Percentiles rank a stretch among this genome's conserved stretches.
Evolutionary conservation across 2,888 invertebrate species (phyloP).

Genomic region (Synanthedon formicaeformis): DNA sequence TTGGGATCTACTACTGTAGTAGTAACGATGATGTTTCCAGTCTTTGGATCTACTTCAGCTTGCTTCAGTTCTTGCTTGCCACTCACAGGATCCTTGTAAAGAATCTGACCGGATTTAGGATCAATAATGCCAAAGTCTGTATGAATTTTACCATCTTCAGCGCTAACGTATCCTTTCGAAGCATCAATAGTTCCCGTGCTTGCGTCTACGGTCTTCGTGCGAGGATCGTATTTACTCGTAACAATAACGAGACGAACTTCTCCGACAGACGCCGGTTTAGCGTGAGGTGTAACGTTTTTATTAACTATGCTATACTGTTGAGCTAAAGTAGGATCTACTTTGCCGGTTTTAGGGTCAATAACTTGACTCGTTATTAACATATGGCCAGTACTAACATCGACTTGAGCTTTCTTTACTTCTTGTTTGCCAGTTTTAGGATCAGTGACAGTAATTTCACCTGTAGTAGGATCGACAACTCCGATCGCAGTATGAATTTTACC

Average conservation of each 20-base stretch:
- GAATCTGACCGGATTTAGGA: constrained; percentile 70
- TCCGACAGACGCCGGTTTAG: constrained; percentile 48
- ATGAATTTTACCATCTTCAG: constrained; percentile 69
- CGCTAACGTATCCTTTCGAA: constrained; percentile 63
- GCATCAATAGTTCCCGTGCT: constrained; percentile 66
- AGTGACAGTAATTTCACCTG: constrained; percentile 62
- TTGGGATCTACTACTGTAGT: constrained; percentile 70
- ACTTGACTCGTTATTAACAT: constrained; percentile 69
- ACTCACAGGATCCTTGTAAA: constrained; percentile 70
- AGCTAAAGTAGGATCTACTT: constrained; percentile 67
- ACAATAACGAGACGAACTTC: constrained; percentile 56
- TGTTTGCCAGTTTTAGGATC: constrained; percentile 60
- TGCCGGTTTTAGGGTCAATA: constrained; percentile 71
- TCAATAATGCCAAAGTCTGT: constrained; percentile 72
- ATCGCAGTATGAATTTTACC: constrained; percentile 72
- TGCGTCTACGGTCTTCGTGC: constrained; percentile 69
- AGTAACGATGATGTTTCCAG: constrained; percentile 70
- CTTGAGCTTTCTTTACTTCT: constrained; percentile 69
- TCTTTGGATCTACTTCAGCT: constrained; percentile 71
- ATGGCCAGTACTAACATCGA: constrained; percentile 69
- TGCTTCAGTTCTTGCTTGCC: constrained; percentile 74
- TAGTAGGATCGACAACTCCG: constrained; percentile 74
- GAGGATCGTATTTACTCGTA: constrained; percentile 71
- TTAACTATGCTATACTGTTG: constrained; percentile 63
- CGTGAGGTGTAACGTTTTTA: constrained; percentile 47